Percentiles rank a stretch among this genome's conserved stretches.
Evolutionary conservation across 2,888 invertebrate species (phyloP).

Genomic region (Agapostemon virescens): DNA sequence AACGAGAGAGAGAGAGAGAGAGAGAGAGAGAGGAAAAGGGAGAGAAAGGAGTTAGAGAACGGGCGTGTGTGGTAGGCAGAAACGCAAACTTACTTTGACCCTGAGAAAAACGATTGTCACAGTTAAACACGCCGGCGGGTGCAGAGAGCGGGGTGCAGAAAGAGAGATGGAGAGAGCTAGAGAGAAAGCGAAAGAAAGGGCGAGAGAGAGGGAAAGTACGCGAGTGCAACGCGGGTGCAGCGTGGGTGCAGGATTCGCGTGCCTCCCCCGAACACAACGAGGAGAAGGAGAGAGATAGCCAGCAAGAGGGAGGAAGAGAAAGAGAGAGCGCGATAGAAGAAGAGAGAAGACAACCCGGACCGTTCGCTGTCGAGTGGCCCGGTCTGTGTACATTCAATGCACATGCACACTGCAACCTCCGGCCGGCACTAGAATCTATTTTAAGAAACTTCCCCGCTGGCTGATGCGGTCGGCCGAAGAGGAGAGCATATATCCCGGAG

Average conservation of each 20-base stretch:
- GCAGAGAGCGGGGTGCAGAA: background rate
- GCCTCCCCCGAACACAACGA: background rate
- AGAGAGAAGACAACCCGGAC: background rate
- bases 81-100: constrained; percentile 13
- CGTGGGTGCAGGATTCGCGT: constrained; percentile 9
- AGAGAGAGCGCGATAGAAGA: background rate
- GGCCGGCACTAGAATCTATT: constrained; percentile 73
- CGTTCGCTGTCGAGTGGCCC: constrained; percentile 29
- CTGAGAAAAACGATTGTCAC: constrained; percentile 25
- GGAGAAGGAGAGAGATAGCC: background rate
- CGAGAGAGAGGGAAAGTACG: background rate
- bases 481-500: constrained; percentile 60
- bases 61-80: background rate
- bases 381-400: constrained; percentile 30
- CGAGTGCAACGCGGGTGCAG: background rate
- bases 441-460: constrained; percentile 72
- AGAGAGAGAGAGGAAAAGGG: background rate
- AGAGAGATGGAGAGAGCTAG: background rate
- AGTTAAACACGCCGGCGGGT: constrained; percentile 17
- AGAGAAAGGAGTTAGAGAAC: background rate
- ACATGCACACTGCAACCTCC: constrained; percentile 62
- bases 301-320: background rate
- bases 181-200: background rate
- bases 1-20: too few species aligned
- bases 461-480: constrained; percentile 68